phyloP scores from a whole-genome alignment of 1,140 invertebrate species.

The Drosophila cardini region DNA sequence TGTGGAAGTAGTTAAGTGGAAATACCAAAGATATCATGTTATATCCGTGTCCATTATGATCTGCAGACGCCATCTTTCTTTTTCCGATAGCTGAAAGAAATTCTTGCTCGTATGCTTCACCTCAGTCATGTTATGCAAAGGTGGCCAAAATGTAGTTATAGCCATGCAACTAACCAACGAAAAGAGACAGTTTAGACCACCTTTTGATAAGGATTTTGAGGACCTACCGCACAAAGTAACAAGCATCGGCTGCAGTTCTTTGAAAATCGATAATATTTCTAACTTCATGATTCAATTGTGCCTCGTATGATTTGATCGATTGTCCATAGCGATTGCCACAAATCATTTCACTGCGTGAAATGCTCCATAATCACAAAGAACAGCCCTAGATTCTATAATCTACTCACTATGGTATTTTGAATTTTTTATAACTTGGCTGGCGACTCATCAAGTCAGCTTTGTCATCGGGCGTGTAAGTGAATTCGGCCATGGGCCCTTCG shows the following conservation, averaged over 20 bases:
- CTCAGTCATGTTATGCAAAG: constrained; percentile 40
- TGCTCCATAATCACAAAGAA: not conserved
- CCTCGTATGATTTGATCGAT: constrained; percentile 22
- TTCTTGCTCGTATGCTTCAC: constrained; percentile 17
- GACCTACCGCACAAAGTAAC: constrained; percentile 45
- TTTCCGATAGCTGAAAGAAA: constrained; percentile 72
- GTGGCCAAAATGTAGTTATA: constrained; percentile 51
- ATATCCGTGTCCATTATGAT: constrained; percentile 43
- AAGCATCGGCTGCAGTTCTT: constrained; percentile 39
- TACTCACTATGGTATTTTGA: constrained; percentile 44
- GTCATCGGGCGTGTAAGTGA: constrained; percentile 3
- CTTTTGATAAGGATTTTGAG: not conserved
- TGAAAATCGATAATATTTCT: constrained; percentile 39
- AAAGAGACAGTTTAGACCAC: not conserved
- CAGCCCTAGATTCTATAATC: not conserved
- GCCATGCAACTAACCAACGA: constrained; percentile 21
- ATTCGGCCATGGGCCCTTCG: not conserved
- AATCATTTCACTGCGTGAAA: constrained; percentile 21
- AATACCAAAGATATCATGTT: constrained; percentile 8
- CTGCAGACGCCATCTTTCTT: constrained; percentile 22
- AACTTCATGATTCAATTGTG: constrained; percentile 49
- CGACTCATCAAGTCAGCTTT: constrained; percentile 2
- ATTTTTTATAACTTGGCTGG: constrained; percentile 39
- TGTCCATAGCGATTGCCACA: constrained; percentile 41
- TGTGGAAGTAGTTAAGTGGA: not conserved